phyloP scores from a whole-genome alignment of 2,888 invertebrate species.

The Linhomoeus sp. region DNA sequence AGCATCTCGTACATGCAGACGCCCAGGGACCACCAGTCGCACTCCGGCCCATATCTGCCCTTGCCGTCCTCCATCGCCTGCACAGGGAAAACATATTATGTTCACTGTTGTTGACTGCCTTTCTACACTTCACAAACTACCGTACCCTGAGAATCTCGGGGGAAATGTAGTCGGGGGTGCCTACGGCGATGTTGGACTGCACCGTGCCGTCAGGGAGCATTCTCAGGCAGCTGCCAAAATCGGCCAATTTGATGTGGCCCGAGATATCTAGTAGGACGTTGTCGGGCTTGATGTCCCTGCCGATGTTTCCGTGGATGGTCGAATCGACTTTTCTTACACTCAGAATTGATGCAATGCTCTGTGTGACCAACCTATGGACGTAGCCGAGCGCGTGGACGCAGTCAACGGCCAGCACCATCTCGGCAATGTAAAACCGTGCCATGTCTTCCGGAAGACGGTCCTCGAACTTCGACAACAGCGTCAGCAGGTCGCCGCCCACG shows the following conservation, averaged over 20 bases:
- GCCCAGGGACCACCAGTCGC: slow-evolving; percentile 99
- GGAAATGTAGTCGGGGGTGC: slow-evolving; percentile 97
- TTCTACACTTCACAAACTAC: no score
- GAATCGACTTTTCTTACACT: no score
- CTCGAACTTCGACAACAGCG: slow-evolving; percentile 90
- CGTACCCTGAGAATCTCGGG: slow-evolving; percentile 80
- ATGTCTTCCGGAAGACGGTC: slow-evolving; percentile 95
- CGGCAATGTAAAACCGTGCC: slow-evolving; percentile 38
- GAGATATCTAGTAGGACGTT: slow-evolving; percentile 87
- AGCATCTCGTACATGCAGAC: slow-evolving; percentile 99
- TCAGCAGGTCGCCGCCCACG: slow-evolving; percentile 90
- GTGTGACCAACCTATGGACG: slow-evolving; percentile 47
- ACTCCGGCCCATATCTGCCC: slow-evolving; percentile 89
- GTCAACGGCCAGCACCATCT: slow-evolving; percentile 93
- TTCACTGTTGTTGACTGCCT: no score
- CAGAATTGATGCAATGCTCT: no score
- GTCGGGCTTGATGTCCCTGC: slow-evolving; percentile 93
- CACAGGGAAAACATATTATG: no score
- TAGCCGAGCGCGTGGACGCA: slow-evolving; percentile 86
- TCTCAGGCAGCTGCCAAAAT: slow-evolving; percentile 60
- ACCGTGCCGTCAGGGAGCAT: slow-evolving; percentile 33
- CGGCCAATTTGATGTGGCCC: slow-evolving; percentile 88
- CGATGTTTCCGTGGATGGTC: no score
- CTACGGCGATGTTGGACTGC: slow-evolving; percentile 93
- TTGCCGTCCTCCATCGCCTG: slow-evolving; percentile 98